Evolutionary conservation across 2,888 invertebrate species (phyloP).

Genomic region (Tuberolachnus salignus): DNA sequence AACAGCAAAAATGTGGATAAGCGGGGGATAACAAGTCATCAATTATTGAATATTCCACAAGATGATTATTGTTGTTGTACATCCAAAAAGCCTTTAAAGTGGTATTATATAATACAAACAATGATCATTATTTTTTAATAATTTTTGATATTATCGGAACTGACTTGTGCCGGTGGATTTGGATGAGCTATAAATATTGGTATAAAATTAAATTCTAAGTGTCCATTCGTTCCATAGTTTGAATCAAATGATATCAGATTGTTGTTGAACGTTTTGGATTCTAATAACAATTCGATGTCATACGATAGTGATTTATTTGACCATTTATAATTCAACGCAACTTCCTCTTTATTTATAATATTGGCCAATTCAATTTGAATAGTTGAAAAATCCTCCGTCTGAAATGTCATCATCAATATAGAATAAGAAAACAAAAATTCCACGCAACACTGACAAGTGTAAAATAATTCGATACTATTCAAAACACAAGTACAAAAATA

Average conservation of each 20-base stretch:
- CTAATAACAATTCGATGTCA: conserved; percentile 10
- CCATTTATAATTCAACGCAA: conserved; percentile 26
- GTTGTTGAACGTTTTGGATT: neutral
- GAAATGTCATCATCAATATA: neutral
- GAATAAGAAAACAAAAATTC: neutral
- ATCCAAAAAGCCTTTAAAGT: conserved; percentile 44
- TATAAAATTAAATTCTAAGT: conserved; percentile 39
- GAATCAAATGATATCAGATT: conserved; percentile 37
- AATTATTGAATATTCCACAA: conserved; percentile 34
- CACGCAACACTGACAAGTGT: neutral
- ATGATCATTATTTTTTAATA: neutral
- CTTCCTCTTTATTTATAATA: neutral
- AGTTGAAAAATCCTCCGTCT: conserved; percentile 25
- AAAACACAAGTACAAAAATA: neutral
- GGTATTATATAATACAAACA: neutral
- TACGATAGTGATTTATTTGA: neutral
- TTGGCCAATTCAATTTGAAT: conserved; percentile 22
- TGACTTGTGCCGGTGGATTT: conserved; percentile 50
- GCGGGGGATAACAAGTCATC: conserved; percentile 29
- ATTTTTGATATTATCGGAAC: neutral
- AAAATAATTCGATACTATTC: neutral
- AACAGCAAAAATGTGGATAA: conserved; percentile 39
- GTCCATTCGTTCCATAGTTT: conserved; percentile 24
- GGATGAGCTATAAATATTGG: conserved; percentile 46
- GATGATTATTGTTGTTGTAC: conserved; percentile 18